Base-by-base conservation (phyloP, 1,140 invertebrate genomes). In the Dinoponera quadriceps region DNA sequence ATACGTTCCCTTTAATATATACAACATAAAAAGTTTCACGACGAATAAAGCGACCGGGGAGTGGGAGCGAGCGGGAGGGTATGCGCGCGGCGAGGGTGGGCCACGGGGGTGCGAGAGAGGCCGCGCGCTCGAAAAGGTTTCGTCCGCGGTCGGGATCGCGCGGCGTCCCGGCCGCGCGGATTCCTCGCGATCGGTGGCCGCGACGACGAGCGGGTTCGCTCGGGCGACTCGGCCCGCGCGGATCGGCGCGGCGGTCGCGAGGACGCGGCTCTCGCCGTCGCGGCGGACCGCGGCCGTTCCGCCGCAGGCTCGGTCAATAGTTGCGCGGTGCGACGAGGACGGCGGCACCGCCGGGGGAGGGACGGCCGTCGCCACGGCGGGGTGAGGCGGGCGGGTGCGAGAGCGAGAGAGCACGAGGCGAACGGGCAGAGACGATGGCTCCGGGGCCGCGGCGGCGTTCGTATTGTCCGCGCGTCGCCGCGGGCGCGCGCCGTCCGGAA, bases 21-120 rank as follows among this genome's bases (percentile, higher is more conserved):
- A 92, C 92, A 92, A 91, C 92, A 91, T 93, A 93, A 93, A 93
- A 93, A 93, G 92, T 93, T 93, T 93, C 91, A 92, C 90, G 92
- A 93, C 92, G 92, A 93, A 93, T 93, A 93, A 93, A 93, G 92
- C 92, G 92, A 90, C 86, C 84, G 82, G 78, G 73, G 87, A 81
- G 83, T 63, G 71, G 81, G 73, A 81, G 73, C 22, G 60, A 51
- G 83, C 44, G 81, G 48, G 38, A 69, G 51, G 54, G 82, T 65
- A 80, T 73, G 83, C 63, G 73, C 91, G 90, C 90, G 91, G 88
- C 68, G 82, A 81, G 29, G 60, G 57, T 48, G 81, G 54, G 65
- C 5, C 38, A 49, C 38, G 29, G 57, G 2, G 82, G 63, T 29
- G 66, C 38, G 68, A 74, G 71, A 29, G 72, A 86, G 14, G 48